Evolutionary conservation across 1,140 invertebrate species (phyloP).

Genomic region (Ruditapes philippinarum): DNA sequence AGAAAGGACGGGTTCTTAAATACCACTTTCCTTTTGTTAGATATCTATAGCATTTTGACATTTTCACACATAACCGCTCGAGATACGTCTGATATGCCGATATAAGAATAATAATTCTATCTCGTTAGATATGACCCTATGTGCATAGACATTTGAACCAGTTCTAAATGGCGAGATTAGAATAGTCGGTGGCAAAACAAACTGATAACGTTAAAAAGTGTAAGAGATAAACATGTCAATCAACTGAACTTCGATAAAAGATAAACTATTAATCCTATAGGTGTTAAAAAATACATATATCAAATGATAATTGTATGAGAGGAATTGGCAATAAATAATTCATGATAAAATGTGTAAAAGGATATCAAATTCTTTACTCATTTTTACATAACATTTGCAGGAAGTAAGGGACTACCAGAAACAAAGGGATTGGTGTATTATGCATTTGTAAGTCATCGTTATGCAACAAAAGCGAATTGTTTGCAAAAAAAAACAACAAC

Average conservation of each 20-base stretch:
- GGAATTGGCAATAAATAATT: neutral
- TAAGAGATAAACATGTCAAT: constrained; percentile 49
- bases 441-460: no score
- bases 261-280: constrained; percentile 20
- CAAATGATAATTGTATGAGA: neutral
- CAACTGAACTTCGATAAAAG: constrained; percentile 34
- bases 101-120: constrained; percentile 39
- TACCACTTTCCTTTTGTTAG: constrained; percentile 54
- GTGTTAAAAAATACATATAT: constrained; percentile 21
- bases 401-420: no score
- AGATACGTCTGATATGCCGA: constrained; percentile 39
- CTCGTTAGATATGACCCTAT: constrained; percentile 39
- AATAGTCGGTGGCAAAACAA: neutral
- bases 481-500: no score
- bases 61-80: constrained; percentile 60
- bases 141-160: neutral
- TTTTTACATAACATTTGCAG: no score
- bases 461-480: no score
- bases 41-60: constrained; percentile 48
- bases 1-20: constrained; percentile 29
- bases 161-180: constrained; percentile 39
- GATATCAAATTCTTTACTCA: no score
- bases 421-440: no score
- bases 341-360: neutral
- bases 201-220: constrained; percentile 44